Evolutionary conservation across 2,888 invertebrate genomes (phyloP).

Genomic region (Oithona nana): DNA sequence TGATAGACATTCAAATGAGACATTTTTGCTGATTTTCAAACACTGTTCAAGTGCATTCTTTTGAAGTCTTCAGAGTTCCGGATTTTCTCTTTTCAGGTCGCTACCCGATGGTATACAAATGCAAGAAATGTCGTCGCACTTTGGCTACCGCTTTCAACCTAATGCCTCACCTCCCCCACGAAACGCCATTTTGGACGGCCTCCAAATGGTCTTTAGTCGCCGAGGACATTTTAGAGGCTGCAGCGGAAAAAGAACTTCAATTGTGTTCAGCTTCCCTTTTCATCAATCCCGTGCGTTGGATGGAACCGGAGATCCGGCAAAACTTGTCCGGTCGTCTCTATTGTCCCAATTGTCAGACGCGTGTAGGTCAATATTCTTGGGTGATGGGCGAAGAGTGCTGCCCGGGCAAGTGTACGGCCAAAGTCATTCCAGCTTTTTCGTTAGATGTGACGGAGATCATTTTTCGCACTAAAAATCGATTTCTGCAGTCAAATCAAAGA

Average conservation of each 20-base stretch:
- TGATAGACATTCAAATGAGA: too few species aligned
- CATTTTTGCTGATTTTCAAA: too few species aligned
- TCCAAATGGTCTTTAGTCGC: background rate
- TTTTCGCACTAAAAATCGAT: conserved; percentile 4
- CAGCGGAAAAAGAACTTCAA: background rate
- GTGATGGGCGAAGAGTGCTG: background rate
- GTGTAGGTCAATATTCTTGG: conserved; percentile 1
- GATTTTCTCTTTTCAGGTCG: too few species aligned
- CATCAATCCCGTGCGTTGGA: conserved; percentile 9
- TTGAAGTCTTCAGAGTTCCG: too few species aligned
- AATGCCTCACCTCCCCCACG: background rate
- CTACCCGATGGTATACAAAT: background rate
- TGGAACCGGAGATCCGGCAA: background rate
- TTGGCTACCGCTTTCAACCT: conserved; percentile 2
- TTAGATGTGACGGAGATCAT: conserved; percentile 9
- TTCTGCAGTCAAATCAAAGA: background rate
- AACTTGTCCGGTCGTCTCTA: background rate
- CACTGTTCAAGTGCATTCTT: too few species aligned
- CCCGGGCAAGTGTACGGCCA: background rate
- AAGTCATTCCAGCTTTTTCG: background rate
- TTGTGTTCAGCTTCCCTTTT: conserved; percentile 6
- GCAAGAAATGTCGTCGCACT: conserved; percentile 2
- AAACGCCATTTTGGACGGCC: conserved; percentile 2
- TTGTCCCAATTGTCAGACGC: conserved; percentile 1
- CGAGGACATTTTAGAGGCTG: background rate